phyloP scores from a whole-genome alignment of 2,888 invertebrate species.

The Heteropelma amictum region DNA sequence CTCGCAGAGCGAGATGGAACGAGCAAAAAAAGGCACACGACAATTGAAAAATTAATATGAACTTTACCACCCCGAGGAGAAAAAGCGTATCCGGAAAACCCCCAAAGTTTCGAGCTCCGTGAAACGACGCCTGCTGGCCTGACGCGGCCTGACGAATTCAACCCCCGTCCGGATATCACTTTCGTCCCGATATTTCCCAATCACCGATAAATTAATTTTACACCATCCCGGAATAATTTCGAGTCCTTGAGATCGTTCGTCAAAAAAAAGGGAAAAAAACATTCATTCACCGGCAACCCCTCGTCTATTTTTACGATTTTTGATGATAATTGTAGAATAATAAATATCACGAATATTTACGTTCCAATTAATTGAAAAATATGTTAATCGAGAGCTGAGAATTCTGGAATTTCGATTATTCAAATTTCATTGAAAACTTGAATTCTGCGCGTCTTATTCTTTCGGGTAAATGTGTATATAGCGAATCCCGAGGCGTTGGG shows the following conservation, averaged over 20 bases:
- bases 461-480: not conserved
- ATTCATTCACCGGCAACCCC: not conserved
- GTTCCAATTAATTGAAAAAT: not conserved
- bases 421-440: constrained; percentile 22
- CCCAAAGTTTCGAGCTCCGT: constrained; percentile 37
- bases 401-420: not conserved
- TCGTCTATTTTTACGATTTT: not conserved
- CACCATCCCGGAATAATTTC: constrained; percentile 18
- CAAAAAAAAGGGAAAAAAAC: not conserved
- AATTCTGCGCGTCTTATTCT: constrained; percentile 7
- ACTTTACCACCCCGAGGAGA: constrained; percentile 32
- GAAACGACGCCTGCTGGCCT: constrained; percentile 20
- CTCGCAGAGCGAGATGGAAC: constrained; percentile 25
- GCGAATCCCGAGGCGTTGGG: constrained; percentile 16
- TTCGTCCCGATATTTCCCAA: not conserved
- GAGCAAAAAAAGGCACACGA: not conserved
- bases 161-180: constrained; percentile 13
- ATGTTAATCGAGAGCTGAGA: not conserved
- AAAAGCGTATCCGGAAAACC: constrained; percentile 28
- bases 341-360: not conserved
- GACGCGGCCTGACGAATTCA: constrained; percentile 22
- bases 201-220: not conserved
- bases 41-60: constrained; percentile 56
- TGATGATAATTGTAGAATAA: too few species aligned
- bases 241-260: not conserved